Base-by-base conservation (phyloP, 1,140 invertebrate species). In the Lanistes nyassanus region DNA sequence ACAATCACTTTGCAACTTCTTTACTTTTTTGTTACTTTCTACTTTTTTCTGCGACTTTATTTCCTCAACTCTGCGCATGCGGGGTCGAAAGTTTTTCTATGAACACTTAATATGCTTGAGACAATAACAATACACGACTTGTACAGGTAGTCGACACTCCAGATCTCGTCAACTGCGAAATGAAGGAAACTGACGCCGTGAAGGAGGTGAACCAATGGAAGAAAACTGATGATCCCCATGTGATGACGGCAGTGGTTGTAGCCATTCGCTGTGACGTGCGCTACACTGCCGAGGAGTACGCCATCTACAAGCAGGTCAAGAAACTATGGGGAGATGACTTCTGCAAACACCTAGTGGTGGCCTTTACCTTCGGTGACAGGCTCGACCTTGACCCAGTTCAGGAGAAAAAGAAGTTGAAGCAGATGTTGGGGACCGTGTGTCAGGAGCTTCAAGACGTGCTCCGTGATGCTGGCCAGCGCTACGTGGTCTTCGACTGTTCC, bases 241-340 rank as follows among this genome's bases (percentile, higher is more conserved):
- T n/a, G n/a, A n/a, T 21, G 21, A 9, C 23, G 0, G 56, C 3
- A 26, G 56, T 60, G n/a, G n/a, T 60, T 26, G n/a, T 60, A 1
- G 29, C 9, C 6, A 31, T 60, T 7, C 56, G 56, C 56, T 26
- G 56, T 11, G 56, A 60, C 56, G 29, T 60, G 7, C 53, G 68
- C 21, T 70, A 70, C 68, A 70, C 68, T 26, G 51, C 68, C 26
- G 68, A 70, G 29, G 68, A 70, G 29, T 29, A 70, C 68, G 68
- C 7, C 68, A 70, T 70, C 68, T 70, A 70, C 68, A 11, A 34
- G 29, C 47, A 70, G 13, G 34, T 70, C 51, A 42, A 70, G 51
- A 31, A 51, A 16, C 68, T 58, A 3, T 70, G 68, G 68, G 68
- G 68, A 58, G 42, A 53, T 31, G 56, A 56, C 34, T 34, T 70